Evolutionary conservation across 2,888 invertebrate genomes (phyloP), one percentile per base, ranked within the genome.

Genomic region (Microctonus brassicae): DNA sequence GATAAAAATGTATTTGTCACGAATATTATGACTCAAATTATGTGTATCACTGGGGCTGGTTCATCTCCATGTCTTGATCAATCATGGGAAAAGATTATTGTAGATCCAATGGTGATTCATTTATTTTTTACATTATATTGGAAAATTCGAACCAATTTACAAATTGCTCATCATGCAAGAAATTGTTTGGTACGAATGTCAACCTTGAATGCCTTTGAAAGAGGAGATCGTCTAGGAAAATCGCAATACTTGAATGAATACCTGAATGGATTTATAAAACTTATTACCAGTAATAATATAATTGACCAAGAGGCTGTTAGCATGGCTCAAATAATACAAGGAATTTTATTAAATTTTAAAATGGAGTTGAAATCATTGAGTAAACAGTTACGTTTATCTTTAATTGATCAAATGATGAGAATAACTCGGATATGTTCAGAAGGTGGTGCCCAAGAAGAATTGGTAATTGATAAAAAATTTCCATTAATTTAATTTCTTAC

Each of bases 181-280:
- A 94, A 92, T 66, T 96, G 97, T 86, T 89, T 97, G 58, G 93
- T 94, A 10, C 97, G 97, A 84, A 88, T 97, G 71, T 92, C 93
- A 0, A 92, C 93, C 17, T 85, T 94, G 34, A 91, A 90, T 82
- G 94, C 94, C 5, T 87, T 88, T 2, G 87, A 93, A 6, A 86
- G 92, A 71, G 80, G 88, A 69, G 82, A 79, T 4, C 89, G 89
- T 42, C 89, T 90, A 64, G 85, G 88, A 0, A 87, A 90, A 73
- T 77, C 89, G 4, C 88, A 90, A 60, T 94, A 93, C 82, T 84
- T 93, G 5, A 88, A 89, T 10, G 88, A 88, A 70, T 93, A 91
- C 80, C 82, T 93, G 77, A 89, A 90, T 73, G 90, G 90, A 73
- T 91, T 93, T 80, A 84, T 93, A 22, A 90, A 91, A 69, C 86